phyloP scores from a whole-genome alignment of 2,113 vertebrate genomes.

The Lamprotornis superbus region DNA sequence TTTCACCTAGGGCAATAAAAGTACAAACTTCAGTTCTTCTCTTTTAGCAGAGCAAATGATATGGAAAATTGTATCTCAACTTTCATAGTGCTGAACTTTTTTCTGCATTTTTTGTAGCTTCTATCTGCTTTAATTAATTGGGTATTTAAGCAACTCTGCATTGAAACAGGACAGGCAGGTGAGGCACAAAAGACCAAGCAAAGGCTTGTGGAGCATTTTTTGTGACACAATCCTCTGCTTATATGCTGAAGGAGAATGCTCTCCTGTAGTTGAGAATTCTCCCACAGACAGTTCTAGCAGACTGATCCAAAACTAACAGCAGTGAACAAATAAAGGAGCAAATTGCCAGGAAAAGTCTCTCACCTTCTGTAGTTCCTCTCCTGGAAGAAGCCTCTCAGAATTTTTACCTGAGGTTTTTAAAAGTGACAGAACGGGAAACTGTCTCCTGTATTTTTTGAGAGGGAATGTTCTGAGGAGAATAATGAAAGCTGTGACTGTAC shows the following conservation, averaged over 20 bases:
- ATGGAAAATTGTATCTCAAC: constrained; percentile 26
- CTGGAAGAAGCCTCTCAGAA: not conserved
- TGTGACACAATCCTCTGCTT: not conserved
- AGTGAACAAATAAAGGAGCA: not conserved
- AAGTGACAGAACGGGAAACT: not conserved
- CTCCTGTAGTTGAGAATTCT: not conserved
- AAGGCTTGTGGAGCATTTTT: not conserved
- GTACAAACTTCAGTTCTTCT: not conserved
- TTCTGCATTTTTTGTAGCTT: not conserved
- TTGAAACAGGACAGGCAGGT: not conserved
- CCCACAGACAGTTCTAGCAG: not conserved
- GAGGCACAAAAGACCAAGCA: not conserved
- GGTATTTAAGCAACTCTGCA: not conserved
- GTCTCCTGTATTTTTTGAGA: not conserved
- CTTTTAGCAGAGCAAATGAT: constrained; percentile 7
- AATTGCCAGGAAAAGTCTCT: not conserved
- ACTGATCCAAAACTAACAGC: not conserved
- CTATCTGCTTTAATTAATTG: not conserved
- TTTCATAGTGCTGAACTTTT: not conserved
- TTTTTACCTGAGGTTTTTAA: not conserved
- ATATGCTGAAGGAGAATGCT: not conserved
- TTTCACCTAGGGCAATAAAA: constrained; percentile 29
- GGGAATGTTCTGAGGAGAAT: not conserved
- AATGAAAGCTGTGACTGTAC: not conserved
- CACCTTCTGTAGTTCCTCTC: not conserved